Conservation (phyloP, 2,797 vertebrate genomes). For the Molothrus aeneus region DNA sequence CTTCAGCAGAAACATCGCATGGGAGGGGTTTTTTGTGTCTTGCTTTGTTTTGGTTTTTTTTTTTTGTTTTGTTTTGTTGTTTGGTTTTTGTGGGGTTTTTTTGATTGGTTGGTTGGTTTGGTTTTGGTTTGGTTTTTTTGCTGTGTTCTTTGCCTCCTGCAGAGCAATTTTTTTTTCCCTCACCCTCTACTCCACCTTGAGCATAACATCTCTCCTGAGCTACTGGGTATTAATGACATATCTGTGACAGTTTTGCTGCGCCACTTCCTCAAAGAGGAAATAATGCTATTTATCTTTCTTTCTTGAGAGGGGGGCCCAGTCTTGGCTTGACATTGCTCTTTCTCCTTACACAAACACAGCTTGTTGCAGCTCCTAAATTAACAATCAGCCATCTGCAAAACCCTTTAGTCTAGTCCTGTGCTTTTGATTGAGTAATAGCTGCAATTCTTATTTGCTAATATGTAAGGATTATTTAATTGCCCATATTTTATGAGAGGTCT, state of each 20-base stretch:
- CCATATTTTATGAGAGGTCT: neutral
- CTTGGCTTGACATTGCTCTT: neutral
- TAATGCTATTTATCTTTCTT: neutral
- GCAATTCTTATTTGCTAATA: neutral
- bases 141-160: neutral
- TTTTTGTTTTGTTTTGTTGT: neutral
- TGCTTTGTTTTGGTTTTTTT: neutral
- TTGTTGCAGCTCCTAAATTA: neutral
- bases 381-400: neutral
- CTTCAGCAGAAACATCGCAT: neutral
- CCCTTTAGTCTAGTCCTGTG: neutral
- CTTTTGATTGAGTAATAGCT: neutral
- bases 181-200: neutral
- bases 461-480: neutral
- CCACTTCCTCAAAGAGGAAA: neutral
- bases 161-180: neutral
- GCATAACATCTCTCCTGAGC: neutral
- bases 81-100: fast-evolving
- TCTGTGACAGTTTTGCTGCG: neutral
- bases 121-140: neutral
- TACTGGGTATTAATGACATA: neutral
- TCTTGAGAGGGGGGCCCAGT: neutral
- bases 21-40: fast-evolving
- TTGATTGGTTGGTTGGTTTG: neutral
- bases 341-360: neutral